These are phyloP conservation scores for Agrochola macilenta DNA, from an alignment of 2,888 invertebrate species.

Conservation along the genomic window DNA sequence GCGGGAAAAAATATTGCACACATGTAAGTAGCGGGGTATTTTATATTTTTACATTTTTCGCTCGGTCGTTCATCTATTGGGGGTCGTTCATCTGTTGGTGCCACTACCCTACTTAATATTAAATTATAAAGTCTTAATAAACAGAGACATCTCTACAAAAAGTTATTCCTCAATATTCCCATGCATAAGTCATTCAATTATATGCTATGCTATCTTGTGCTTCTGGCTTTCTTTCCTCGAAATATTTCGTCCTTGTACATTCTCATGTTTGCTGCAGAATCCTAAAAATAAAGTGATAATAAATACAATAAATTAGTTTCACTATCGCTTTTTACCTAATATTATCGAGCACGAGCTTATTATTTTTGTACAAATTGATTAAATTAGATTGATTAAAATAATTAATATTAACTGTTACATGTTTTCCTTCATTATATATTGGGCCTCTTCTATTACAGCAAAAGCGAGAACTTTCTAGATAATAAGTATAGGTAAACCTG, in stretches of 20 bases:
- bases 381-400: conserved; percentile 20
- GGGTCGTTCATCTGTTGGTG: too few species aligned
- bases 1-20: too few species aligned
- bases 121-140: conserved; percentile 2
- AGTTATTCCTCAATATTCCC: conserved; percentile 9
- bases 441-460: neutral
- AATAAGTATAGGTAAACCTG: neutral
- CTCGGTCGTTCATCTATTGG: too few species aligned
- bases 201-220: conserved; percentile 70
- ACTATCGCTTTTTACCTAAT: neutral
- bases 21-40: too few species aligned
- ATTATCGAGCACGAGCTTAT: conserved; percentile 9
- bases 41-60: too few species aligned
- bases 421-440: neutral
- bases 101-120: neutral
- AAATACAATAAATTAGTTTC: conserved; percentile 14
- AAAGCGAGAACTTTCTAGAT: neutral
- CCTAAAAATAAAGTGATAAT: conserved; percentile 76
- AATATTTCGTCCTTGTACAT: conserved; percentile 86
- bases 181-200: neutral
- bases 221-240: conserved; percentile 78
- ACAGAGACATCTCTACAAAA: neutral
- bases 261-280: conserved; percentile 83
- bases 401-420: neutral
- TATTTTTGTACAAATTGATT: conserved; percentile 27